These are phyloP conservation scores for Leptonema lineaticorne DNA, from an alignment of 1,140 invertebrate genomes.

Conservation along the genomic window DNA sequence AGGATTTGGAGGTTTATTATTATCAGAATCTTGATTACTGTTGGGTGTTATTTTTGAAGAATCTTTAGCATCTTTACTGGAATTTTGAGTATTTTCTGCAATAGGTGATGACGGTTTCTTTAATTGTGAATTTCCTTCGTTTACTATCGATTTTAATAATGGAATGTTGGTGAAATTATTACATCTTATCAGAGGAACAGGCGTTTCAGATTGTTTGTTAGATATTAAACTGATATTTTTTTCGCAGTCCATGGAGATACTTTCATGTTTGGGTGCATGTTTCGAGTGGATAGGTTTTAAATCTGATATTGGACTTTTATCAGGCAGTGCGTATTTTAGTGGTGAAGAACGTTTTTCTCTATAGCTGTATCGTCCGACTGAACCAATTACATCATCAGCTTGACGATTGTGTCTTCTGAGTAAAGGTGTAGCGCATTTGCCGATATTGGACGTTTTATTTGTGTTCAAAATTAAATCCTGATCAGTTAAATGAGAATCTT, in stretches of 20 bases:
- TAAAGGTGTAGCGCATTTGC: constrained; percentile 54
- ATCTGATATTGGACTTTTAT: constrained; percentile 39
- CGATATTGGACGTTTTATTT: constrained; percentile 48
- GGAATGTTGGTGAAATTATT: constrained; percentile 41
- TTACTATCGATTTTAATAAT: constrained; percentile 20
- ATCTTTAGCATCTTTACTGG: constrained; percentile 11
- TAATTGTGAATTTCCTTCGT: not conserved
- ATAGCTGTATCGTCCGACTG: constrained; percentile 50
- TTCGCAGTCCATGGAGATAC: not conserved
- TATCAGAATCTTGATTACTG: not conserved
- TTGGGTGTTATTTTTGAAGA: not conserved
- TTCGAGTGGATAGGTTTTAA: constrained; percentile 43
- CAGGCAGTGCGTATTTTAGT: constrained; percentile 27
- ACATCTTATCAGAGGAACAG: constrained; percentile 33
- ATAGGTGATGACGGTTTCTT: not conserved
- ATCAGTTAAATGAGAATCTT: constrained; percentile 14
- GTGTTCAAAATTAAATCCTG: not conserved
- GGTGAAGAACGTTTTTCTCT: constrained; percentile 44
- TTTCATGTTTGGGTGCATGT: constrained; percentile 40
- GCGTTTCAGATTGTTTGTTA: not conserved
- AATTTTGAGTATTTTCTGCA: constrained; percentile 9
- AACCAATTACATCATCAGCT: constrained; percentile 45
- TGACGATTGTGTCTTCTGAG: constrained; percentile 46
- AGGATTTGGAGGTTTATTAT: not conserved
- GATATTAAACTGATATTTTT: not conserved